Evolutionary conservation across 2,797 vertebrate genomes (phyloP).

Genomic region (Micrastur ruficollis): DNA sequence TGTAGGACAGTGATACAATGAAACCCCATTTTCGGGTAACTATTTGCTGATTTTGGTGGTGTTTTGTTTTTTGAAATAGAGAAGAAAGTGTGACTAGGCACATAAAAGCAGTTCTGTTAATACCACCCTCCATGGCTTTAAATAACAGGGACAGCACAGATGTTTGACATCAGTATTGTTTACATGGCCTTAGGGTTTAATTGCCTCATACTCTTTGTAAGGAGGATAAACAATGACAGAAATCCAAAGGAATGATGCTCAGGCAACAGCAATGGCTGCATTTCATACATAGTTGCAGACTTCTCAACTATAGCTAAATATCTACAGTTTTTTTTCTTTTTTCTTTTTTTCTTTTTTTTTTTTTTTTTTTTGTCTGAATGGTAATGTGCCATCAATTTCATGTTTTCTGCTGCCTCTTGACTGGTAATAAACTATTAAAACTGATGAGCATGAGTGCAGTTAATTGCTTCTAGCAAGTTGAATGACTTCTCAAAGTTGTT

Average conservation of each 20-base stretch:
- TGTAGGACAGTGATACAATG: fast-evolving
- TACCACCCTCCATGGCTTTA: constrained; percentile 53
- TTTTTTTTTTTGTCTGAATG: not conserved
- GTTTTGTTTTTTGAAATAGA: not conserved
- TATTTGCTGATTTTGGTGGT: not conserved
- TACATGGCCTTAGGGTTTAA: constrained; percentile 66
- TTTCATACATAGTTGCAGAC: constrained; percentile 37
- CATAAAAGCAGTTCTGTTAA: constrained; percentile 22
- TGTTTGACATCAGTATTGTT: constrained; percentile 64
- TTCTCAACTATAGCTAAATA: not conserved
- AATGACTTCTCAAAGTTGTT: not conserved
- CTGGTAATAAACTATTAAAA: not conserved
- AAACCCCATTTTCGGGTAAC: not conserved
- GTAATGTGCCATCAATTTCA: not conserved
- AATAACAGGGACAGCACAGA: constrained; percentile 50
- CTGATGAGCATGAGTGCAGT: fast-evolving
- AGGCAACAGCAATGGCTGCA: constrained; percentile 30
- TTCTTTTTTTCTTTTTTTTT: no score
- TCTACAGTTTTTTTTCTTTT: not conserved
- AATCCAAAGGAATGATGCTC: constrained; percentile 65
- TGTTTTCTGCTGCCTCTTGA: not conserved
- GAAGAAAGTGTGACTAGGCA: constrained; percentile 28
- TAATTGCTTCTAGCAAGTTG: not conserved
- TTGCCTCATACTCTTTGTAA: constrained; percentile 61
- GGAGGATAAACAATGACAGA: constrained; percentile 69